Evolutionary conservation across 2,797 vertebrate species (phyloP), one percentile per base, ranked within the genome.

Genomic region (Macroramphosus scolopax): DNA sequence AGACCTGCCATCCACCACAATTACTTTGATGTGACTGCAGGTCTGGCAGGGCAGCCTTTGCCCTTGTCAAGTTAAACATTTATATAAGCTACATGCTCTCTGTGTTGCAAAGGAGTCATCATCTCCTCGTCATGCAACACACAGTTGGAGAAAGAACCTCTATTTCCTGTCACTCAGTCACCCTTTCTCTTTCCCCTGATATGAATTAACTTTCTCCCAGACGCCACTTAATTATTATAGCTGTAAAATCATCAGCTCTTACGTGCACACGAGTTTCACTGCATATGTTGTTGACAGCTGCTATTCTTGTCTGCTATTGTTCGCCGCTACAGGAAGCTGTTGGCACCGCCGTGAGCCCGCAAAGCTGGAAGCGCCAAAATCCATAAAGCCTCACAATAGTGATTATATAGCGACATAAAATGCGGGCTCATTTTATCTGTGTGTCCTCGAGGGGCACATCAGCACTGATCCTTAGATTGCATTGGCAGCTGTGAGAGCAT

Each of bases 81-180:
- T 55, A 59, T 68, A 51, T 47, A 54, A 51, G 2, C 49, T 67
- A 59, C 49, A 72, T 29, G 40, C 35, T 55, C 13, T n/a, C 17
- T 39, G 48, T 15, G 58, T 6, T 65, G 52, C n/a, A 24, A 61
- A 51, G 54, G 47, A 65, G 57, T 40, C 74, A 57, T 56, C 47
- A 51, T 32, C 24, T 35, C 14, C 29, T 39, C 16, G n/a, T n/a
- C n/a, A n/a, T n/a, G n/a, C n/a, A n/a, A n/a, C n/a, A n/a, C n/a
- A n/a, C n/a, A n/a, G n/a, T n/a, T n/a, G n/a, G n/a, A n/a, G n/a
- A n/a, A n/a, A n/a, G n/a, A n/a, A n/a, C n/a, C n/a, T n/a, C n/a
- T n/a, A 22, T 22, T 3, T 22, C 20, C 6, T 22, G 3, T 17
- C 12, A 35, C 8, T n/a, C 17, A 4, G 3, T 17, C 12, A 35